These are phyloP conservation scores for Peromyscus nudipes DNA, from an alignment of 2,797 vertebrate genomes.

Conservation along the genomic window DNA sequence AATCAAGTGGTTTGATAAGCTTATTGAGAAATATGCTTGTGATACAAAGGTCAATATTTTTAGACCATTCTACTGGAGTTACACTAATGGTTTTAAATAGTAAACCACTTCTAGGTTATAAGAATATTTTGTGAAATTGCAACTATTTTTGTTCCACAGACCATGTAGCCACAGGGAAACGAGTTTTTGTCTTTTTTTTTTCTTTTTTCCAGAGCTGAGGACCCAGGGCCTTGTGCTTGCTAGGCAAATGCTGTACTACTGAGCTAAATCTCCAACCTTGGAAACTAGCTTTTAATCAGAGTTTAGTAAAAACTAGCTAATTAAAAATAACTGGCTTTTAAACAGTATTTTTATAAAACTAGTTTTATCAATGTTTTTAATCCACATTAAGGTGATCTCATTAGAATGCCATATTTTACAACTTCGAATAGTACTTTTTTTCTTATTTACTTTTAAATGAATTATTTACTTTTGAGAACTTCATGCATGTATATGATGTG, in stretches of 20 bases:
- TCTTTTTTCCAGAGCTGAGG: too few relatives aligned
- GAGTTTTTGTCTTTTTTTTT: neutral
- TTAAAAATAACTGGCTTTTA: too few relatives aligned
- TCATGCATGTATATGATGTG: too few relatives aligned
- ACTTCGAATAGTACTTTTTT: neutral
- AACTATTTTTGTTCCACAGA: neutral
- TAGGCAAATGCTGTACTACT: too few relatives aligned
- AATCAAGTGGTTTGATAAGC: neutral
- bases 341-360: too few relatives aligned
- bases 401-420: neutral
- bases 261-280: too few relatives aligned
- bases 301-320: too few relatives aligned
- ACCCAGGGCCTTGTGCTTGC: too few relatives aligned
- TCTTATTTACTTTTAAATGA: neutral
- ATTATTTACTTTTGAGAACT: neutral
- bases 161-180: neutral
- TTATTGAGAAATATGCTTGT: neutral
- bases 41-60: neutral
- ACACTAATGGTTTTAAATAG: neutral
- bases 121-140: neutral
- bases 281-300: neutral
- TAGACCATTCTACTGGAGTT: neutral
- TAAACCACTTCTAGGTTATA: neutral
- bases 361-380: neutral
- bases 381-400: neutral